Percentiles rank a stretch among this genome's conserved stretches.
phyloP scores from a whole-genome alignment of 2,888 invertebrate genomes.

The Limnephilus rhombicus region DNA sequence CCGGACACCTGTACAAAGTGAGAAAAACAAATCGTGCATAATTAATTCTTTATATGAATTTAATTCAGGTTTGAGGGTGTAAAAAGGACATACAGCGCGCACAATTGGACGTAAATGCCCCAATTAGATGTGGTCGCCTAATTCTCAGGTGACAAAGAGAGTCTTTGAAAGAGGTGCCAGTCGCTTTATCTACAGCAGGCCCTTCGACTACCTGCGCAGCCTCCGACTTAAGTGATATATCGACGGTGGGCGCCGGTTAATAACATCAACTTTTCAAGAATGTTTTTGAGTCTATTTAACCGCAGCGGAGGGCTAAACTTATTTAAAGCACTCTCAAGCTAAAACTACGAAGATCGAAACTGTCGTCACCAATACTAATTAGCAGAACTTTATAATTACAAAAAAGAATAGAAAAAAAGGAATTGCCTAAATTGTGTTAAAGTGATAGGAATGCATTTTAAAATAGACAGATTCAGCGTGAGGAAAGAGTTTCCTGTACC shows the following conservation, averaged over 20 bases:
- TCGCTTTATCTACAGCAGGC: not conserved
- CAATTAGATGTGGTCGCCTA: conserved; percentile 44
- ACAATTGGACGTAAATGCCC: conserved; percentile 44
- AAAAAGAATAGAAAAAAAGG: not conserved
- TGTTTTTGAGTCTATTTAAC: not conserved
- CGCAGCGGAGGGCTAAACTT: not conserved
- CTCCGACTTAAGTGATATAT: not conserved
- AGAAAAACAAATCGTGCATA: not conserved
- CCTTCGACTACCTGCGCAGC: not conserved
- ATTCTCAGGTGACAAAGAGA: conserved; percentile 33
- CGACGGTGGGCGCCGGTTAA: not conserved
- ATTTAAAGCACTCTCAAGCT: no score
- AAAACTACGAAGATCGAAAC: not conserved
- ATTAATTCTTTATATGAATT: not conserved
- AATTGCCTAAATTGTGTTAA: not conserved
- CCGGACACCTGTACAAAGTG: not conserved
- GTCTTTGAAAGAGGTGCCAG: conserved; percentile 10
- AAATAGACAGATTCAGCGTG: not conserved
- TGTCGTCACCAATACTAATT: not conserved
- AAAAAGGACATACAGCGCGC: not conserved
- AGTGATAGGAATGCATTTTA: not conserved
- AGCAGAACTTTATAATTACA: not conserved
- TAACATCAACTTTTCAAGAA: not conserved
- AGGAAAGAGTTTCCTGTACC: not conserved
- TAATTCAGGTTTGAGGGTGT: not conserved